Evolutionary conservation across 2,888 invertebrate genomes (phyloP), one percentile per base, ranked within the genome.

Genomic region (Apamea crenata): DNA sequence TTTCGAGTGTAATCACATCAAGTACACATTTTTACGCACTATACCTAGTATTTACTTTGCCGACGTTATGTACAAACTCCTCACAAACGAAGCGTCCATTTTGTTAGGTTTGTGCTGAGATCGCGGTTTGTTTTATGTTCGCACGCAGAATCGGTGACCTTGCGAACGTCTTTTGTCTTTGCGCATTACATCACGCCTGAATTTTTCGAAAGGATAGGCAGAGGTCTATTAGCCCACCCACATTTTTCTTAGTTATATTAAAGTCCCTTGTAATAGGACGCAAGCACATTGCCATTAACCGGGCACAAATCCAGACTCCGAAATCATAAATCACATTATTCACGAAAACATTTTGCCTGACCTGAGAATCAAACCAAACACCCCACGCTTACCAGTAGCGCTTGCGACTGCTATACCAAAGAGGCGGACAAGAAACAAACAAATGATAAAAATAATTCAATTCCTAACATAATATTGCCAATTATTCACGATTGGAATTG

Each of bases 1-100:
- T 88, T 81, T 80, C 50, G 63, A 81, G 86, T 71, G 80, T 82
- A 79, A 70, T 71, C 74, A 71, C 87, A 82, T 76, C 72, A 76
- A 83, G 79, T 78, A 85, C 74, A 80, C 85, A 78, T 86, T 82
- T 87, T 78, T 65, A 77, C 69, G 75, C 77, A 81, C 74, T 61
- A 32, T 65, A 36, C 53, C 61, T 74, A 68, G 67, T 69, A 79
- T 74, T 85, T 69, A 81, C 81, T 74, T 6, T n/a, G 18, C 36
- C 29, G 18, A 59, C 29, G 18, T 74, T 83, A 70, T 72, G 53
- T 81, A 81, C 50, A 32, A 63, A 44, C 50, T 75, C 25, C n/a
- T 69, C 25, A 53, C 53, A 40, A 36, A 32, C 21, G 36, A 56
- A 61, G 53, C 47, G 53, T 69, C 67, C 56, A 75, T 82, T 82